Evolutionary conservation across 2,113 vertebrate genomes (phyloP).

Genomic region (Oryzias celebensis): DNA sequence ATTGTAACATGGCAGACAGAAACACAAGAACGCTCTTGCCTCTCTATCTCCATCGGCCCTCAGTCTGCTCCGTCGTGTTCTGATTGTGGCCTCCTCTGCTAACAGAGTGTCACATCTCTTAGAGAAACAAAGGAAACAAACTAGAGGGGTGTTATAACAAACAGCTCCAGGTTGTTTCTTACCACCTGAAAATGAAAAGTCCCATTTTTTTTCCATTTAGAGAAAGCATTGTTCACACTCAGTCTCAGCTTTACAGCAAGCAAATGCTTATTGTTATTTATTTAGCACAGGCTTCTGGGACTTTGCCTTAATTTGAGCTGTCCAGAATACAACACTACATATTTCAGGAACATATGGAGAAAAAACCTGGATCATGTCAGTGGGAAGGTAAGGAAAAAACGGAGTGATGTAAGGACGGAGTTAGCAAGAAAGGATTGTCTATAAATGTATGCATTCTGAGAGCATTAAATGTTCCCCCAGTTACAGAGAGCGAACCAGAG

Average conservation of each 20-base stretch:
- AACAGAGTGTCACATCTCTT: slow-evolving; percentile 60
- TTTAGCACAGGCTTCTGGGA: slow-evolving; percentile 40
- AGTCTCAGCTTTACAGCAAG: slow-evolving; percentile 37
- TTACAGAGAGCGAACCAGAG: slow-evolving; percentile 47
- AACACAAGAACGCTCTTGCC: slow-evolving; percentile 38
- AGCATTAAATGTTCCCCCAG: slow-evolving; percentile 62
- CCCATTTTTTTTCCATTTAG: slow-evolving; percentile 49
- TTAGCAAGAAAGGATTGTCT: slow-evolving; percentile 19
- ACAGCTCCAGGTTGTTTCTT: slow-evolving; percentile 63
- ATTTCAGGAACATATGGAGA: slow-evolving; percentile 30
- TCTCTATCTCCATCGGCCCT: slow-evolving; percentile 56
- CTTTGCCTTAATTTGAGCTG: slow-evolving; percentile 19
- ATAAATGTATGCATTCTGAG: slow-evolving; percentile 46
- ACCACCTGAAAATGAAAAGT: slow-evolving; percentile 55
- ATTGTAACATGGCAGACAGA: slow-evolving; percentile 55
- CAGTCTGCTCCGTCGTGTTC: slow-evolving; percentile 57
- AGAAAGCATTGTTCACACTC: slow-evolving; percentile 44
- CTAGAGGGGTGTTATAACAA: slow-evolving; percentile 64
- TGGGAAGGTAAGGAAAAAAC: slow-evolving; percentile 32
- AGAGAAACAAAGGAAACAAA: slow-evolving; percentile 68
- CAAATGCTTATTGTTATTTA: slow-evolving; percentile 54
- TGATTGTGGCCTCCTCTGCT: slow-evolving; percentile 41
- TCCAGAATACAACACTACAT: slow-evolving; percentile 11
- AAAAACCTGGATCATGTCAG: slow-evolving; percentile 37
- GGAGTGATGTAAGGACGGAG: slow-evolving; percentile 38